phyloP scores from a whole-genome alignment of 53 echinoderm and acorn worm genomes.

The Mesocentrotus franciscanus region DNA sequence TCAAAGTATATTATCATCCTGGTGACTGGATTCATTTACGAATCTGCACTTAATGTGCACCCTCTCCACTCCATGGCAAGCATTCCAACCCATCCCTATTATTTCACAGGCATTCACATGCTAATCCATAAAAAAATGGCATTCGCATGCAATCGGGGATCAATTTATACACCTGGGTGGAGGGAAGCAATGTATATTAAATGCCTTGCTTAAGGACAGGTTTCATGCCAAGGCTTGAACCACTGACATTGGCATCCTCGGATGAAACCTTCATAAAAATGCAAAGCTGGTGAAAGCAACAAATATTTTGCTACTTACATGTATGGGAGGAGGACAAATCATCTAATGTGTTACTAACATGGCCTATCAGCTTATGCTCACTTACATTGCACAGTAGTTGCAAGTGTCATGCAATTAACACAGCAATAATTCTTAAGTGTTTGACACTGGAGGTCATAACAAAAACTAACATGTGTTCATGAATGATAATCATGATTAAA shows the following conservation, averaged over 20 bases:
- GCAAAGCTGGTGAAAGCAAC: neutral
- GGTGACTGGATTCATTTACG: neutral
- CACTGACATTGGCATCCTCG: neutral
- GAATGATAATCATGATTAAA: neutral
- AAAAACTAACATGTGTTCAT: neutral
- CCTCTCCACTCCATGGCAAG: neutral
- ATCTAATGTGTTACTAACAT: neutral
- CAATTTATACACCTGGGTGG: neutral
- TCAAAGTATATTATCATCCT: neutral
- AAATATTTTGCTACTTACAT: neutral
- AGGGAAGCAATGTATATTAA: neutral
- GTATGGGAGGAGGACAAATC: neutral
- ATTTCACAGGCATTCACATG: neutral
- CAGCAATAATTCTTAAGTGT: neutral
- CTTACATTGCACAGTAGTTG: neutral
- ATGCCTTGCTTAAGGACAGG: neutral
- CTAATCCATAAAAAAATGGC: neutral
- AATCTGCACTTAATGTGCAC: neutral
- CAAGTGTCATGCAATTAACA: neutral
- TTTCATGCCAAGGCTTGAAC: too few relatives aligned
- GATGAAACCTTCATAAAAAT: too few relatives aligned
- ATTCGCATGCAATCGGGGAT: neutral
- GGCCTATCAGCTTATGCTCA: neutral
- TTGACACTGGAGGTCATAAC: neutral
- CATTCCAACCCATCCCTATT: neutral